These are phyloP conservation scores for Piprites chloris DNA, from an alignment of 2,113 vertebrate genomes.

Conservation along the genomic window DNA sequence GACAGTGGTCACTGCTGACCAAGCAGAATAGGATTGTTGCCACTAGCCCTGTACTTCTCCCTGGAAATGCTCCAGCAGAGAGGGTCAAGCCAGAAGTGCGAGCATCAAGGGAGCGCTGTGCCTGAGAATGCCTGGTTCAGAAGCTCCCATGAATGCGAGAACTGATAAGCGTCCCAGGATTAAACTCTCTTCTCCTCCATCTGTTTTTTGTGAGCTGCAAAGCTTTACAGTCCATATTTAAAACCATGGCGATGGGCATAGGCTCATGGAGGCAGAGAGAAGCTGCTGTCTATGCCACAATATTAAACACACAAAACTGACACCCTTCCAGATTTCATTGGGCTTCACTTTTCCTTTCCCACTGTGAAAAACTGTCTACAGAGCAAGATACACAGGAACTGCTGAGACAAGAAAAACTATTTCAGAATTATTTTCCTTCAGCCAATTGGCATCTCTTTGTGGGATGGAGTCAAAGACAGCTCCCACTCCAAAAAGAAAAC, in stretches of 20 bases:
- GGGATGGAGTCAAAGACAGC: neutral
- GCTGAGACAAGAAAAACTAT: neutral
- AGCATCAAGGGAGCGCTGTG: neutral
- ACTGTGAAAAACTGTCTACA: neutral
- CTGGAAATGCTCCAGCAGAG: neutral
- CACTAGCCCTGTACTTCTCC: neutral
- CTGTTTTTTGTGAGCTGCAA: neutral
- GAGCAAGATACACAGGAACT: neutral
- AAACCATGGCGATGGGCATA: rapidly evolving
- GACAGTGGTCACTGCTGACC: neutral
- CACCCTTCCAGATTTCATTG: neutral
- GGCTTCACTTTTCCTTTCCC: neutral
- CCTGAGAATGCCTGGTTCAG: neutral
- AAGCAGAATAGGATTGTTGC: neutral
- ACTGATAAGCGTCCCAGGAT: neutral
- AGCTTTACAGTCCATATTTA: neutral
- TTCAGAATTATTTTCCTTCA: neutral
- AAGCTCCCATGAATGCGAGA: neutral
- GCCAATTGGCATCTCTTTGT: neutral
- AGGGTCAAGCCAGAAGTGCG: neutral
- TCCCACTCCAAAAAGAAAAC: neutral
- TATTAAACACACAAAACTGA: neutral
- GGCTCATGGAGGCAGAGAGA: neutral
- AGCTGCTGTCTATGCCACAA: neutral
- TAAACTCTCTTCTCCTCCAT: neutral